Base-by-base conservation (phyloP, 2,797 vertebrate genomes). In the Perdix hodgsoniae region DNA sequence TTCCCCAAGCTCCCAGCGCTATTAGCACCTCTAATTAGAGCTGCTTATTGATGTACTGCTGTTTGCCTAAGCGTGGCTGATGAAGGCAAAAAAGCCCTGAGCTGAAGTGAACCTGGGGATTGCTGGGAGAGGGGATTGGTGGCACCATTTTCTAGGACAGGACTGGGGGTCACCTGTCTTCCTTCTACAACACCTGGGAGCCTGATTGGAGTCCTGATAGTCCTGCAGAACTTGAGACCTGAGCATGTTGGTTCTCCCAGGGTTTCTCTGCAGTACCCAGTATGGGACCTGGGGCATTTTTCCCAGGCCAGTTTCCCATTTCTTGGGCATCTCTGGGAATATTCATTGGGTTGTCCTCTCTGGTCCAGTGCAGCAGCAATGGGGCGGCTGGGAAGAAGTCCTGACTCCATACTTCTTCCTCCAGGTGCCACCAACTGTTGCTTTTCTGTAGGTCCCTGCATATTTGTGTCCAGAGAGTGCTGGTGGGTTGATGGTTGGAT, bases 121-220 rank as follows among this genome's bases (percentile, higher is more conserved):
- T 97, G 98, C 74, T 93, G 96, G 81, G 97, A 98, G 27, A 94
- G 98, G 73, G 98, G 27, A 97, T 98, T 86, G 98, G 98, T 87
- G 97, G 94, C 89, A 98, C 99, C 98, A 98, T 99, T 86, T 97
- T 99, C 95, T 98, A 84, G 98, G 98, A 98, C 96, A 98, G 98
- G 86, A 96, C 99, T 47, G 98, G 98, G 3, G 98, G 98, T 26
- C 99, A 98, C 95, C 97, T 98, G 71, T 98, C 98, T 22, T 97
- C 98, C 6, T 98, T 98, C 3, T 99, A 98, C 45, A 98, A 98
- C 49, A 98, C 99, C 88, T 98, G 98, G 89, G 97, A 98, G 88
- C 98, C 98, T 89, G 95, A 54, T 17, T 80, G 59, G 19, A 61
- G 22, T 24, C 52, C 40, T 15, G 23, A 9, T 2, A 3, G 26